Base-by-base conservation (phyloP, 2,113 vertebrate species). In the Lasiurus cinereus region DNA sequence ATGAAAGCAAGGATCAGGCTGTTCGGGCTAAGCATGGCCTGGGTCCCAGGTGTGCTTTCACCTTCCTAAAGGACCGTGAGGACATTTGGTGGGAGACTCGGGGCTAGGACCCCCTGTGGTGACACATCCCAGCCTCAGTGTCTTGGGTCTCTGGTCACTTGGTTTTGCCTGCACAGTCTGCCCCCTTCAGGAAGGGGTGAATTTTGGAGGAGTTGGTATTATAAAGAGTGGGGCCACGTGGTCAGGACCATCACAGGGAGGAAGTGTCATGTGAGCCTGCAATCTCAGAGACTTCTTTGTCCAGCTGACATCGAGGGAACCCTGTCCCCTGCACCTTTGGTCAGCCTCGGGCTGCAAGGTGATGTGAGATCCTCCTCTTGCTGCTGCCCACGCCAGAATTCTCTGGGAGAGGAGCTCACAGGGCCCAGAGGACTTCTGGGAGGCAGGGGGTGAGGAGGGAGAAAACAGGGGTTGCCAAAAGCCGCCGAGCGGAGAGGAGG, bases 271-370 rank as follows among this genome's bases (percentile, higher is more conserved):
- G 8, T 43, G 46, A 76, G 27, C 48, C 70, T 93, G 64, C 27
- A 27, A n/a, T 48, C n/a, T 79, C 21, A 86, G 66, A 66, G 19
- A 27, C 10, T 39, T 69, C 54, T 76, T 33, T 48, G 27, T 88
- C 77, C 70, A 19, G 31, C 3, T 69, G n/a, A 83, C 27, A 3
- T 29, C 8, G 78, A 31, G 24, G 14, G 52, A 21, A 14, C 52
- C 33, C 39, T 43, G 36, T 27, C 9, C 12, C 36, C 31, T 22
- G 3, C 39, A 19, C 16, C 36, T 62, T 64, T 43, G 15, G 9
- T 27, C 16, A 56, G 59, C 50, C 52, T 48, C 0, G 0, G 56
- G 59, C 52, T 24, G 1, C 1, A 0, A 7, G 39, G 27, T 24
- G 66, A n/a, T 21, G 46, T 6, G 76, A 8, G 73, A 22, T n/a